Conservation (phyloP, 2,113 vertebrate genomes). For the Alligator sinensis region DNA sequence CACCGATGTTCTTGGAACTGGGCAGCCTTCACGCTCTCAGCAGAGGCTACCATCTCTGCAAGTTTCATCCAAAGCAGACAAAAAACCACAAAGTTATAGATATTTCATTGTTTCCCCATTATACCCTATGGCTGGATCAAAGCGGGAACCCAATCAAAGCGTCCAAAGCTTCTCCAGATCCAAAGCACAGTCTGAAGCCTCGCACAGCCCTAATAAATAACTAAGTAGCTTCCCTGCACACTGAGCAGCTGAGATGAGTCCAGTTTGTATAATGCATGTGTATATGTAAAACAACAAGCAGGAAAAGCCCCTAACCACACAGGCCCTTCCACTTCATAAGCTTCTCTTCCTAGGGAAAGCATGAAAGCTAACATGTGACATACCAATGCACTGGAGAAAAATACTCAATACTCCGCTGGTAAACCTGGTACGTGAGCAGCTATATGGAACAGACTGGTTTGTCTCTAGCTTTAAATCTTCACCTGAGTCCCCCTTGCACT, state of each 20-base stretch:
- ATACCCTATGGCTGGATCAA: too few species aligned
- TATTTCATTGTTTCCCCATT: too few species aligned
- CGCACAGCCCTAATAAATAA: not conserved
- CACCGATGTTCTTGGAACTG: too few species aligned
- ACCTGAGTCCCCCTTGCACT: slow-evolving; percentile 63
- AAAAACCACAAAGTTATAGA: too few species aligned
- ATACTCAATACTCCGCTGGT: not conserved
- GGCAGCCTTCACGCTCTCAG: too few species aligned
- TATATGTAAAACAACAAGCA: not conserved
- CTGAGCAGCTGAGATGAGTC: not conserved
- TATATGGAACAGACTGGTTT: slow-evolving; percentile 2
- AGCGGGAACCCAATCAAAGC: too few species aligned
- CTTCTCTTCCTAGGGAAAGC: not conserved
- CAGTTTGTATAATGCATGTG: not conserved
- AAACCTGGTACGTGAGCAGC: not conserved
- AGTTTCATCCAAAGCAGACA: too few species aligned
- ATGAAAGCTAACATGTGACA: not conserved
- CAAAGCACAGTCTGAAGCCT: too few species aligned
- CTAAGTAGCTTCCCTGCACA: accelerated
- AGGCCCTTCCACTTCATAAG: accelerated
- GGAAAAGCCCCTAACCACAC: not conserved
- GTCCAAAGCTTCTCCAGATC: too few species aligned
- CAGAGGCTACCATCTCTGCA: too few species aligned
- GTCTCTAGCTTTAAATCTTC: slow-evolving; percentile 61
- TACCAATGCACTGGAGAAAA: too few species aligned